Evolutionary conservation across 2,113 vertebrate genomes (phyloP).

Genomic region (Clarias magur): DNA sequence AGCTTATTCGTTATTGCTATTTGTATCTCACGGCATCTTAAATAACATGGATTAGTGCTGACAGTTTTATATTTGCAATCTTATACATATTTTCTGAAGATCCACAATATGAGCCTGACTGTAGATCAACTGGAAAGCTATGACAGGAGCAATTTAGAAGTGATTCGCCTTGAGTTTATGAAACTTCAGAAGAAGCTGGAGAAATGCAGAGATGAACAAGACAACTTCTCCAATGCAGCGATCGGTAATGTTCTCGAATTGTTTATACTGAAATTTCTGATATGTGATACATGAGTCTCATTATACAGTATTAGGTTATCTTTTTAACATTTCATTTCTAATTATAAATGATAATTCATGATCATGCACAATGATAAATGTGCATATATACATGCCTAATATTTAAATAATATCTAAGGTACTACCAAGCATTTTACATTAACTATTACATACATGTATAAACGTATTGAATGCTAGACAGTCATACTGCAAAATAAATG

Average conservation of each 20-base stretch:
- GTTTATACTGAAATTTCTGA: neutral
- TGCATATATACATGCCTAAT: neutral
- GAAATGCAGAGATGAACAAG: constrained; percentile 66
- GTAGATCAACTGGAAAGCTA: constrained; percentile 72
- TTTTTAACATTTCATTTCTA: neutral
- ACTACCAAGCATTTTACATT: neutral
- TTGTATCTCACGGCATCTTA: neutral
- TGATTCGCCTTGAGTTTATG: constrained; percentile 69
- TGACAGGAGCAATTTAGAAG: constrained; percentile 71
- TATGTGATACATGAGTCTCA: neutral
- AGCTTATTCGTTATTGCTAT: neutral
- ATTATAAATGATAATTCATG: neutral
- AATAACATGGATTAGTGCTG: neutral
- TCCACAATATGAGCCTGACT: constrained; percentile 72
- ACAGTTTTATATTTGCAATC: neutral
- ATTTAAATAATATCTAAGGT: neutral
- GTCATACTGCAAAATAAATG: neutral
- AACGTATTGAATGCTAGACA: neutral
- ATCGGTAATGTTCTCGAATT: constrained; percentile 54
- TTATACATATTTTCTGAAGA: constrained; percentile 53
- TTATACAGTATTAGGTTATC: neutral
- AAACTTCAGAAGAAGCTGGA: constrained; percentile 73
- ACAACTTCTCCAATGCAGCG: constrained; percentile 60
- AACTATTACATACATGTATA: neutral
- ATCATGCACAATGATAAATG: no score